A percentile compares a stretch with the other conserved stretches of the same genome.
These are phyloP conservation scores for Erebia aethiops DNA, from an alignment of 2,888 invertebrate species.

Conservation along the genomic window DNA sequence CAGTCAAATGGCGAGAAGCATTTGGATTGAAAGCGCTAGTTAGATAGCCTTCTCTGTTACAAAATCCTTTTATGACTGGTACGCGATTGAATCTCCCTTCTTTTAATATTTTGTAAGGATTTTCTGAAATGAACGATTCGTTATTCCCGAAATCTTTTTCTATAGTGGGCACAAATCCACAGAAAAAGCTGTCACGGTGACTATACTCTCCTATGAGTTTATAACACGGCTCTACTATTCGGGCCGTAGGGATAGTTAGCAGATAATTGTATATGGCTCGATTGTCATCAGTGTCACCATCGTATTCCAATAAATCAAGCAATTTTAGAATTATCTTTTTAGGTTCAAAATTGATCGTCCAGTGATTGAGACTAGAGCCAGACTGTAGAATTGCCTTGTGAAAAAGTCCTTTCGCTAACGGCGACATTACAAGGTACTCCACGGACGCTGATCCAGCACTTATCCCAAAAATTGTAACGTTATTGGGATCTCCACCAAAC, in stretches of 20 bases:
- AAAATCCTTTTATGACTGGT: slow-evolving; percentile 76
- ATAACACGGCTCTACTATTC: slow-evolving; percentile 42
- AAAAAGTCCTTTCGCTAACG: slow-evolving; percentile 54
- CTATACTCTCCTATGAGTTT: slow-evolving; percentile 41
- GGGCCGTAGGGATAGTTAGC: slow-evolving; percentile 41
- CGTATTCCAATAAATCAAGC: slow-evolving; percentile 50
- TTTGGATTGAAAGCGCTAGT: slow-evolving; percentile 49
- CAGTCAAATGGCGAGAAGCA: slow-evolving; percentile 45
- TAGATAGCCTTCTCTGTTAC: slow-evolving; percentile 69
- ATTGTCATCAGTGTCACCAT: slow-evolving; percentile 46
- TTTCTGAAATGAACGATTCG: slow-evolving; percentile 50
- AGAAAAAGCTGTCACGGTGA: slow-evolving; percentile 45
- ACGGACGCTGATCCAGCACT: slow-evolving; percentile 60
- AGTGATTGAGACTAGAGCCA: slow-evolving; percentile 58
- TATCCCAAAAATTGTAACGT: slow-evolving; percentile 59
- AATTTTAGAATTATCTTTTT: slow-evolving; percentile 46
- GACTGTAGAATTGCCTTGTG: slow-evolving; percentile 64
- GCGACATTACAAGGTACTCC: slow-evolving; percentile 58
- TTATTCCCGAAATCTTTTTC: slow-evolving; percentile 56
- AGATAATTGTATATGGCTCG: slow-evolving; percentile 48
- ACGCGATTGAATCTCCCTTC: slow-evolving; percentile 61
- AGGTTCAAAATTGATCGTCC: slow-evolving; percentile 55
- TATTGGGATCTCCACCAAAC: slow-evolving; percentile 60
- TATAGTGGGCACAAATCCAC: slow-evolving; percentile 59
- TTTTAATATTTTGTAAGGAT: slow-evolving; percentile 66